These are phyloP conservation scores for Heliconius cydno DNA, from an alignment of 2,888 invertebrate genomes.

Conservation along the genomic window DNA sequence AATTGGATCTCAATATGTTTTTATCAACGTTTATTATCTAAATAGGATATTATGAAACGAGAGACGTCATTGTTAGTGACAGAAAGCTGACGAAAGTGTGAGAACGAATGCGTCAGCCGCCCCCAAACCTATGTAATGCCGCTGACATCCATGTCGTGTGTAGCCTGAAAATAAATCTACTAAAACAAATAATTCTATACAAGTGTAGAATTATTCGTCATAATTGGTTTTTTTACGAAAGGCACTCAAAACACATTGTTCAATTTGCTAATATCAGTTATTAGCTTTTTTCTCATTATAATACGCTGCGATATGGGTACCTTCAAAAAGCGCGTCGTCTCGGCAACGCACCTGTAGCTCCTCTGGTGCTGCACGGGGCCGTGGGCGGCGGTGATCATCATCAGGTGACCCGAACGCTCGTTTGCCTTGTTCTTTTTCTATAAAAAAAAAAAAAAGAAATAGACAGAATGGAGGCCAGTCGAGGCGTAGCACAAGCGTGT, in stretches of 20 bases:
- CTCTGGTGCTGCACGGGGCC: too few species aligned
- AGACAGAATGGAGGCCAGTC: too few species aligned
- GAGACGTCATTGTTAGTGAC: constrained; percentile 63
- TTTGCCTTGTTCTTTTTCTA: too few species aligned
- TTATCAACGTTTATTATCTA: constrained; percentile 69
- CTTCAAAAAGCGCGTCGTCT: too few species aligned
- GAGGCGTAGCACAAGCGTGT: too few species aligned
- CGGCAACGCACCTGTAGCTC: too few species aligned
- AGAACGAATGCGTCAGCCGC: constrained; percentile 66
- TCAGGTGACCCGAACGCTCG: too few species aligned
- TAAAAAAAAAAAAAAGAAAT: too few species aligned
- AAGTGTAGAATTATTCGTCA: not conserved
- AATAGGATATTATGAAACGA: constrained; percentile 68
- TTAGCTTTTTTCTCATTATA: not conserved
- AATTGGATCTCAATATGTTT: constrained; percentile 56
- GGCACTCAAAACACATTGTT: too few species aligned
- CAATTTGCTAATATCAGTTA: not conserved
- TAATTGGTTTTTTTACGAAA: not conserved
- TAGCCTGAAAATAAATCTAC: constrained; percentile 18
- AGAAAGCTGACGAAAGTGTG: constrained; percentile 56
- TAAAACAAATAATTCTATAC: constrained; percentile 3
- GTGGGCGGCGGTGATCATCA: too few species aligned
- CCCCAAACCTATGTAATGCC: constrained; percentile 49
- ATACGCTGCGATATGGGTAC: too few species aligned
- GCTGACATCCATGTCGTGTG: constrained; percentile 44